These are phyloP conservation scores for Heliconius aoede DNA, from an alignment of 2,888 invertebrate species.

Conservation along the genomic window DNA sequence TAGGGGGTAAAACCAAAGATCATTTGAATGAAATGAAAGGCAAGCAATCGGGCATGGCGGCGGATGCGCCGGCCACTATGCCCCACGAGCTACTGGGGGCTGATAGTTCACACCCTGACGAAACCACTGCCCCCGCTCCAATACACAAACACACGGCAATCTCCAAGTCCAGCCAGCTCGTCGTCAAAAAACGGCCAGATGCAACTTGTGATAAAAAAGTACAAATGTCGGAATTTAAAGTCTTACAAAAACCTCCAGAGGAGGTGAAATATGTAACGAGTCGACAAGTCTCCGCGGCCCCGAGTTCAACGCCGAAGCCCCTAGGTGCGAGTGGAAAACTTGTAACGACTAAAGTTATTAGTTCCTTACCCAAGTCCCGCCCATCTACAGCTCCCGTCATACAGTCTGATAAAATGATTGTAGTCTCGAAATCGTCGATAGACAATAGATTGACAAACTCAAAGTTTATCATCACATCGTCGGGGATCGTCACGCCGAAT, in stretches of 20 bases:
- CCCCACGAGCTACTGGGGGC: slow-evolving; percentile 68
- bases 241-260: slow-evolving; percentile 73
- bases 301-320: slow-evolving; percentile 68
- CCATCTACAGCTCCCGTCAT: slow-evolving; percentile 51
- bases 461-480: slow-evolving; percentile 71
- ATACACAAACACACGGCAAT: slow-evolving; percentile 52
- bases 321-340: slow-evolving; percentile 69
- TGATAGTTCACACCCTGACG: slow-evolving; percentile 63
- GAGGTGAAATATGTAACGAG: slow-evolving; percentile 74
- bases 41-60: slow-evolving; percentile 65
- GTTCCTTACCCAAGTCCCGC: slow-evolving; percentile 67
- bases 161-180: slow-evolving; percentile 73
- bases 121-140: slow-evolving; percentile 54
- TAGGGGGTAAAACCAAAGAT: slow-evolving; percentile 71
- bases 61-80: slow-evolving; percentile 71
- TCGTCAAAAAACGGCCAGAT: slow-evolving; percentile 72
- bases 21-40: slow-evolving; percentile 68
- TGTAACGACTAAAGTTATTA: slow-evolving; percentile 75
- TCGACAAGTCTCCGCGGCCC: slow-evolving; percentile 71
- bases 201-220: slow-evolving; percentile 65
- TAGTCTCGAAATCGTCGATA: slow-evolving; percentile 72
- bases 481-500: slow-evolving; percentile 60
- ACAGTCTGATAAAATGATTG: slow-evolving; percentile 75
- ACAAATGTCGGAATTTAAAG: slow-evolving; percentile 73
- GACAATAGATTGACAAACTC: slow-evolving; percentile 67